Base-by-base conservation (phyloP, 2,888 invertebrate species). In the Pherbina coryleti region DNA sequence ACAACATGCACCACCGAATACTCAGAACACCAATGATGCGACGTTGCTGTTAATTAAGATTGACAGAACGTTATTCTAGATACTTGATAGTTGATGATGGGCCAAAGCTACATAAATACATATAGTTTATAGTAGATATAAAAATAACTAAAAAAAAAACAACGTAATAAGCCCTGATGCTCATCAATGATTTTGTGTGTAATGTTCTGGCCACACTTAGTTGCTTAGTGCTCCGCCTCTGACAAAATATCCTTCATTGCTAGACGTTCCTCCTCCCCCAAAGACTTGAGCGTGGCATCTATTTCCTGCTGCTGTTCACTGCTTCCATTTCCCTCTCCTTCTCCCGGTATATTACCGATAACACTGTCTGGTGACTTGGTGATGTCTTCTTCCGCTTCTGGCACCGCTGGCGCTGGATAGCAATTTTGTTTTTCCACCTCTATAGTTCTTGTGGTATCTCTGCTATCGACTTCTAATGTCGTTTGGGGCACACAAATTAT, bases 301-400 rank as follows among this genome's bases (percentile, higher is more conserved):
- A 49, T 73, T 25, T n/a, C n/a, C n/a, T 72, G 72, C 22, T 51
- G 62, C 14, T 49, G 49, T 9, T 31, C 31, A 1, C n/a, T 22
- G 8, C 9, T 22, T 19, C 7, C 34, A 1, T 44, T 22, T 19
- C 7, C 34, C 1, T 44, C 22, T 19, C 34, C 55, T 37, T 67
- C 75, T 14, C 3, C 34, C n/a, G 55, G 7, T 55, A 75, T 75
- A 28, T 75, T 75, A 34, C 75, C 75, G 34, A 75, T 75, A 8
- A 75, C 75, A 28, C 75, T 75, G 3, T 75, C 75, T 1, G 75
- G 75, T 66, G 75, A 66, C 14, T 66, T 66, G 11, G 75, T 75
- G 34, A 25, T 5, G 25, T 28, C 17, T 22, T 55, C 55, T 8
- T 8, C n/a, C 51, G 5, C 49, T 28, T 37, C n/a, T 49, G 49